Evolutionary conservation across 23 tunicate genomes (phyloP).

Genomic region (Phallusia fumigata): DNA sequence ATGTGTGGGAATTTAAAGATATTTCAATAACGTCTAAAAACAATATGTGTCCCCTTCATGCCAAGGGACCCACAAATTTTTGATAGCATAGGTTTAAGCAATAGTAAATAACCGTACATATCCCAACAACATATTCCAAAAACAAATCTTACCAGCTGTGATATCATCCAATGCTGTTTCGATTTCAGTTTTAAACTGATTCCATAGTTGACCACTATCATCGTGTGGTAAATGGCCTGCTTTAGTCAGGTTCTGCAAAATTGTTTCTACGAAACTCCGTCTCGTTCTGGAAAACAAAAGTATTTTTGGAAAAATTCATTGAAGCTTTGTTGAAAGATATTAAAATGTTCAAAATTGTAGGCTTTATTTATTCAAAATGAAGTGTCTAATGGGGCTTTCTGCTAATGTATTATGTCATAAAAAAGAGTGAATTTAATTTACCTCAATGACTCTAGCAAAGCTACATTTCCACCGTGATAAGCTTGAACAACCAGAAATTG

Average conservation of each 20-base stretch:
- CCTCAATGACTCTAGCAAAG: background rate
- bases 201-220: background rate
- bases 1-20: no score
- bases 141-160: background rate
- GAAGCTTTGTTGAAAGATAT: background rate
- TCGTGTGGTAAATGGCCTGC: background rate
- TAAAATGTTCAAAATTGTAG: no score
- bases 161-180: background rate
- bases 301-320: background rate
- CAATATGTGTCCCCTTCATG: no score
- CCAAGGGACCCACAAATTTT: no score
- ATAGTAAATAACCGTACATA: no score
- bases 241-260: background rate
- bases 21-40: no score
- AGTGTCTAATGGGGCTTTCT: no score
- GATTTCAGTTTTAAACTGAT: background rate
- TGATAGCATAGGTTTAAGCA: no score
- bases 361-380: background rate
- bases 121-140: no score
- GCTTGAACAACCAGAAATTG: background rate
- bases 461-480: background rate
- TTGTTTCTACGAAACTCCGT: background rate
- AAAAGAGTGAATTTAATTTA: background rate
- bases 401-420: no score
- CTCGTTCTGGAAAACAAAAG: background rate